Evolutionary conservation across 2,113 vertebrate genomes (phyloP).

Genomic region (Okapia johnstoni): DNA sequence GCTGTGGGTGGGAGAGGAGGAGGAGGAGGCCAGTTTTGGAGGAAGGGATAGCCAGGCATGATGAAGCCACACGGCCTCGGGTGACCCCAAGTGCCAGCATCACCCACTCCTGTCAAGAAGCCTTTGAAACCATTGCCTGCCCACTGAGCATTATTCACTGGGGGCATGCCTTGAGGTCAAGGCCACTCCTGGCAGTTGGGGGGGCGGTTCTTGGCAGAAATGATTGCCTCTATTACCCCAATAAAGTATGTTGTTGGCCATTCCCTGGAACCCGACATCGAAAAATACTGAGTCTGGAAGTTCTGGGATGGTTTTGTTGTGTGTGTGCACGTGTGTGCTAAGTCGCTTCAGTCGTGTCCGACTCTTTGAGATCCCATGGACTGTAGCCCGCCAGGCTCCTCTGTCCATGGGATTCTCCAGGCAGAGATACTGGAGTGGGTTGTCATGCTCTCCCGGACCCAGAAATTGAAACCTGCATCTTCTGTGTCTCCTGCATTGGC

Average conservation of each 20-base stretch:
- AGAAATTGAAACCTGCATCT: not conserved
- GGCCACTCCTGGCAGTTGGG: not conserved
- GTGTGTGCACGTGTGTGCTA: no score
- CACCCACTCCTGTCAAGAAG: not conserved
- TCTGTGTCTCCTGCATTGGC: not conserved
- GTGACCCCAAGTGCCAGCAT: not conserved
- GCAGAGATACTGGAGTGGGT: not conserved
- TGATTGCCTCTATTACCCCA: rapidly evolving
- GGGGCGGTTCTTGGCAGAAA: not conserved
- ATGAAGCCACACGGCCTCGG: not conserved
- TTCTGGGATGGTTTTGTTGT: not conserved
- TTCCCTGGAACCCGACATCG: not conserved
- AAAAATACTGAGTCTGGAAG: not conserved
- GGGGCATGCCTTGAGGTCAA: not conserved
- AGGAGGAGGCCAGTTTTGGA: rapidly evolving
- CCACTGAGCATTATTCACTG: not conserved
- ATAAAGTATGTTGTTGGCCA: rapidly evolving
- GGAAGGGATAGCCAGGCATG: not conserved
- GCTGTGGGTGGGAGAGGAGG: not conserved
- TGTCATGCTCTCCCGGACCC: no score
- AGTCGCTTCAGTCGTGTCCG: not conserved
- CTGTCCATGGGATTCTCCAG: not conserved
- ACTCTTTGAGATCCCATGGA: not conserved
- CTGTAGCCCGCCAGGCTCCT: not conserved
- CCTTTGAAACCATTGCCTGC: not conserved